Evolutionary conservation across 2,113 vertebrate genomes (phyloP).

Genomic region (Lophotis ruficrista): DNA sequence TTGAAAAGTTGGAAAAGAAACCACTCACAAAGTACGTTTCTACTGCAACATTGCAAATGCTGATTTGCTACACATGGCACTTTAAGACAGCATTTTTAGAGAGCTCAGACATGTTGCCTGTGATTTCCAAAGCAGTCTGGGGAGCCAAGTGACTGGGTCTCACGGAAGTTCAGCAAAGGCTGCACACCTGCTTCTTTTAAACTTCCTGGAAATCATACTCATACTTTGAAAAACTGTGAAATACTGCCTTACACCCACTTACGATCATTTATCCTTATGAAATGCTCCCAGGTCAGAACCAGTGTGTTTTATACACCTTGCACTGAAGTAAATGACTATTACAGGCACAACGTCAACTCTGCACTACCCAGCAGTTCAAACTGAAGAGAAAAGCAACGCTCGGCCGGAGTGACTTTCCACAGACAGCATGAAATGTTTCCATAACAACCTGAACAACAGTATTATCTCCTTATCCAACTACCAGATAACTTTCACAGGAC

Average conservation of each 20-base stretch:
- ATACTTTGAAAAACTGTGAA: not conserved
- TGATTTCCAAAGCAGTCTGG: not conserved
- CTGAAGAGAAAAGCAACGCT: not conserved
- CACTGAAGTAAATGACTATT: not conserved
- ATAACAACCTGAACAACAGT: not conserved
- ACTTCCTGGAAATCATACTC: not conserved
- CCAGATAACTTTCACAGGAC: not conserved
- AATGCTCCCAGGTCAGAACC: slow-evolving; percentile 5
- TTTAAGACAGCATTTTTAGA: not conserved
- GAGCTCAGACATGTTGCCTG: not conserved
- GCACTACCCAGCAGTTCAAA: not conserved
- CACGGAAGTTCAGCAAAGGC: not conserved
- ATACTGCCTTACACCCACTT: not conserved
- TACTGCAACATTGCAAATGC: not conserved
- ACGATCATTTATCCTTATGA: not conserved
- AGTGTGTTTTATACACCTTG: not conserved
- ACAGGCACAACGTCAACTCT: not conserved
- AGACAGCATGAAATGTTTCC: not conserved
- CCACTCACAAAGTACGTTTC: not conserved
- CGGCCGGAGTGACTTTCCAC: not conserved
- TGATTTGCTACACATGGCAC: not conserved
- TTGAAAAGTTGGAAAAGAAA: not conserved
- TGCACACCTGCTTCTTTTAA: not conserved
- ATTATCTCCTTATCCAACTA: not conserved
- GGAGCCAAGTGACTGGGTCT: not conserved